Percentiles rank a stretch among this genome's conserved stretches.
These are phyloP conservation scores for Sinopyrophorus schimmeli DNA, from an alignment of 2,888 invertebrate genomes.

Conservation along the genomic window DNA sequence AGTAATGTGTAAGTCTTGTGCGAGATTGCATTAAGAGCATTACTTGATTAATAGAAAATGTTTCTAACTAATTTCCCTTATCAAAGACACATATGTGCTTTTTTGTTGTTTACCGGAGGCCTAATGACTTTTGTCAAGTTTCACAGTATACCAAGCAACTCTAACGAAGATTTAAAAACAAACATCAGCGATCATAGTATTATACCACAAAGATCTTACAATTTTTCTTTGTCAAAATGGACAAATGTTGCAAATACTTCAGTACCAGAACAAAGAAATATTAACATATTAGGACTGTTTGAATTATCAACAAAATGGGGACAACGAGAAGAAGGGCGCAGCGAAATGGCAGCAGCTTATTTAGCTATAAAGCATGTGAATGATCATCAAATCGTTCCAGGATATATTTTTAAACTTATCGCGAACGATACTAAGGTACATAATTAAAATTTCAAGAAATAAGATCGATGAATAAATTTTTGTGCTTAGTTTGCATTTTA, in stretches of 20 bases:
- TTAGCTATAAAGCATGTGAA: constrained; percentile 83
- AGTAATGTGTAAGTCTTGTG: constrained; percentile 14
- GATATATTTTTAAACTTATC: constrained; percentile 74
- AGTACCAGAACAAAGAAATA: no score
- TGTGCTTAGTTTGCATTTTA: constrained; percentile 18
- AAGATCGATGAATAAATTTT: background rate
- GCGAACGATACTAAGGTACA: constrained; percentile 85
- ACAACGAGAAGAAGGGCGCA: constrained; percentile 68
- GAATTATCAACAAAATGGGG: constrained; percentile 71
- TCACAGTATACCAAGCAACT: no score
- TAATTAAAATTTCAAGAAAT: background rate
- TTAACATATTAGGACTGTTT: constrained; percentile 71
- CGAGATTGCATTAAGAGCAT: no score
- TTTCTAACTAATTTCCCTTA: no score
- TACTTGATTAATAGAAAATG: no score
- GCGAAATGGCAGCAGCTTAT: constrained; percentile 76
- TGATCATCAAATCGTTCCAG: constrained; percentile 67
- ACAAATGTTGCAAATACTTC: no score
- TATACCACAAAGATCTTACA: no score
- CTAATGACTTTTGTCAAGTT: constrained; percentile 40
- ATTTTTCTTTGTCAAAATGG: no score
- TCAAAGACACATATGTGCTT: constrained; percentile 43
- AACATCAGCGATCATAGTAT: no score
- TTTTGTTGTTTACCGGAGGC: constrained; percentile 42
- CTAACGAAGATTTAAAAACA: no score